Evolutionary conservation across 2,888 invertebrate genomes (phyloP).

Genomic region (Pristionchus japonicus): DNA sequence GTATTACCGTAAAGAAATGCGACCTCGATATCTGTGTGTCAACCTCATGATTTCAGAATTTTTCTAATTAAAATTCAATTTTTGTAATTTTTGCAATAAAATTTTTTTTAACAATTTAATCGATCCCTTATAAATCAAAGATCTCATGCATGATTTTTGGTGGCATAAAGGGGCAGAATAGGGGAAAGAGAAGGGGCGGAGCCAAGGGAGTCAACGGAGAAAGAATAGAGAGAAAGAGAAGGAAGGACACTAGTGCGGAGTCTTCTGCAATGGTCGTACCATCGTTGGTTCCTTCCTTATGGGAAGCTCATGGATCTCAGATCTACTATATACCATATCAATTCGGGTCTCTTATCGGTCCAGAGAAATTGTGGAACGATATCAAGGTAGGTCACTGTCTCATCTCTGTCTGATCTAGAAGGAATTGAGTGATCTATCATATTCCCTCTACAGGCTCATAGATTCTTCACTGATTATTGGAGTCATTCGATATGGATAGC

Average conservation of each 20-base stretch:
- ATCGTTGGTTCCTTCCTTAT: constrained; percentile 48
- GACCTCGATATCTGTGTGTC: not conserved
- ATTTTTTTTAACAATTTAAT: not conserved
- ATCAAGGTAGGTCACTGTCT: not conserved
- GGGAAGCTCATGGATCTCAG: constrained; percentile 61
- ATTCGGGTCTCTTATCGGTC: constrained; percentile 52
- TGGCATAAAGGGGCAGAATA: not conserved
- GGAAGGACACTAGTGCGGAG: constrained; percentile 12
- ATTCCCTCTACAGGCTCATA: constrained; percentile 13
- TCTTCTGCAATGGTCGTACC: constrained; percentile 1
- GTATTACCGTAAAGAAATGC: too few species aligned
- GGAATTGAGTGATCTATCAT: not conserved
- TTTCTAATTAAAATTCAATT: not conserved
- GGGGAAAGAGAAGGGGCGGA: constrained; percentile 28
- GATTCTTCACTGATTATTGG: constrained; percentile 63
- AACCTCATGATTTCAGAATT: not conserved
- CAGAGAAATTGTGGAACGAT: constrained; percentile 54
- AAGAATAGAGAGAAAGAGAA: constrained; percentile 35
- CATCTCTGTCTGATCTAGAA: not conserved
- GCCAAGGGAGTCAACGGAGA: constrained; percentile 2
- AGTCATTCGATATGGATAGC: constrained; percentile 67
- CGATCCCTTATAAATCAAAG: not conserved
- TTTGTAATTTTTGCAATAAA: too few species aligned
- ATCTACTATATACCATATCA: constrained; percentile 64
- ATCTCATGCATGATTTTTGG: not conserved